Conservation (phyloP, 2,797 vertebrate species). For the Myripristis jacobus region DNA sequence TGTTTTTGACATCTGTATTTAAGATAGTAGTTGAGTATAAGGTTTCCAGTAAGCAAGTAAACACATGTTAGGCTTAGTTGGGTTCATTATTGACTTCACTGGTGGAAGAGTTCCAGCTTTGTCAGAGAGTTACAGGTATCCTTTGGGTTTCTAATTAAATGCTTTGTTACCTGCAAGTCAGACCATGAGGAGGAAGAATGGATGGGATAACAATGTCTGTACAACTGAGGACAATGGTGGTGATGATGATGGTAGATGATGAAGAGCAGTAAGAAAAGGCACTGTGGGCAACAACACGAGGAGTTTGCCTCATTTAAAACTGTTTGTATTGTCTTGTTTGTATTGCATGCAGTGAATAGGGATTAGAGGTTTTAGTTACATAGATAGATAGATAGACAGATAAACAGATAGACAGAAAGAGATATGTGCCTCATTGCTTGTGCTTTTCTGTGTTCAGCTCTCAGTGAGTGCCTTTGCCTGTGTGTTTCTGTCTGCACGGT, state of each 20-base stretch:
- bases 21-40: background rate
- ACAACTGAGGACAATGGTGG: constrained; percentile 22
- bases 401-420: no score
- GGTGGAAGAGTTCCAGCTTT: constrained; percentile 7
- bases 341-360: constrained; percentile 27
- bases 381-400: no score
- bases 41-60: no score
- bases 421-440: constrained; percentile 18
- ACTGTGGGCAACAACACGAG: constrained; percentile 47
- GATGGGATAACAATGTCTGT: constrained; percentile 49
- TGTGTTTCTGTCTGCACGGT: constrained; percentile 48
- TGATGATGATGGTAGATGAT: constrained; percentile 22
- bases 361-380: constrained; percentile 9
- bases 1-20: no score
- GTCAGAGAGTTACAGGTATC: constrained; percentile 5
- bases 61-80: constrained; percentile 9
- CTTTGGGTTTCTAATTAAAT: constrained; percentile 47
- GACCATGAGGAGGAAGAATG: constrained; percentile 31
- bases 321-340: background rate
- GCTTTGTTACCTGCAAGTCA: constrained; percentile 55
- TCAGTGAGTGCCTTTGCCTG: constrained; percentile 17
- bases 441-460: constrained; percentile 24
- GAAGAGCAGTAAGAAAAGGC: constrained; percentile 49
- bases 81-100: constrained; percentile 6
- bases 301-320: constrained; percentile 43